A percentile compares a stretch with the other conserved stretches of the same genome.
These are phyloP conservation scores for Cyphomyrus discorhynchus DNA, from an alignment of 2,113 vertebrate species.

Conservation along the genomic window DNA sequence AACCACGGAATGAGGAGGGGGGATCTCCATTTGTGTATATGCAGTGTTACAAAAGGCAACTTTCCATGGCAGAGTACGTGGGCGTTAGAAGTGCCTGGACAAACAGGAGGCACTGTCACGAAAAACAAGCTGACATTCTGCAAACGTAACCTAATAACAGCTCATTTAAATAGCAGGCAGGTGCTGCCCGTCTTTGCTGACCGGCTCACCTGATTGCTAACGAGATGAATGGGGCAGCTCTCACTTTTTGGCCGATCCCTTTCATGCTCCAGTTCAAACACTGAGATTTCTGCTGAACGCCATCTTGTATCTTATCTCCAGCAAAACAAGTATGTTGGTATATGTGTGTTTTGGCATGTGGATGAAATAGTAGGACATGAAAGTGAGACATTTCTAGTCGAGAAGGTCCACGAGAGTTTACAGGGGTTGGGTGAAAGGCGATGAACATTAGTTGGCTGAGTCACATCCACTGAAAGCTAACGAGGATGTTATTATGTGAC, in stretches of 20 bases:
- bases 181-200: background rate
- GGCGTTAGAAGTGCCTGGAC: slow-evolving; percentile 13
- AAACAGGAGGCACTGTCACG: background rate
- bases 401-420: background rate
- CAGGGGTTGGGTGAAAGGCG: background rate
- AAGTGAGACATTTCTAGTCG: background rate
- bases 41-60: slow-evolving; percentile 9
- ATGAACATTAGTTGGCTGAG: background rate
- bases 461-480: background rate
- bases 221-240: background rate
- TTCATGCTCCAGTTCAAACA: background rate
- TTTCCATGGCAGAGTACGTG: slow-evolving; percentile 14
- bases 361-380: background rate
- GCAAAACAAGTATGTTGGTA: background rate
- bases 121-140: background rate
- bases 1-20: slow-evolving; percentile 2
- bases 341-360: background rate
- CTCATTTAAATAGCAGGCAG: background rate
- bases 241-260: background rate
- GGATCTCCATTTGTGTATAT: background rate
- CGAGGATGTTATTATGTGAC: background rate
- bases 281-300: background rate
- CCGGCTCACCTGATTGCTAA: background rate
- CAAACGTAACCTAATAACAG: background rate
- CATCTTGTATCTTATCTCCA: background rate